A percentile compares a stretch with the other conserved stretches of the same genome.
Evolutionary conservation across 2,113 vertebrate species (phyloP).

Genomic region (Ochotona princeps): DNA sequence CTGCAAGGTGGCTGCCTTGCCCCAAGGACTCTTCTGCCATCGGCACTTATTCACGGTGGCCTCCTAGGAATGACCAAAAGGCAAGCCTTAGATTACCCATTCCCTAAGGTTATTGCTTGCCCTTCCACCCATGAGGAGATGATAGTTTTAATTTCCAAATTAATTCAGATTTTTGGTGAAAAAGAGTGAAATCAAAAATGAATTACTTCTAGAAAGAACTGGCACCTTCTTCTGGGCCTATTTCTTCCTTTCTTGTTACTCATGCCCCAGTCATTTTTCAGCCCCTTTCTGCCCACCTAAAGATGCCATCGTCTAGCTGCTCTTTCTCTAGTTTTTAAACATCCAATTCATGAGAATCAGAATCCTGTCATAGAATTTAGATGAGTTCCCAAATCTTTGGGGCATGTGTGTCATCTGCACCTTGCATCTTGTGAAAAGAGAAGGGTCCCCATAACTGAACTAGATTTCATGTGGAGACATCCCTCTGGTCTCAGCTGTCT

Average conservation of each 20-base stretch:
- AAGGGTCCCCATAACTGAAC: constrained; percentile 30
- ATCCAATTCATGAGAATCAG: no score
- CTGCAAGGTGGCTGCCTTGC: not conserved
- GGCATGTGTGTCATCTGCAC: not conserved
- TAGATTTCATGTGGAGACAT: constrained; percentile 42
- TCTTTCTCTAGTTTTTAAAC: no score
- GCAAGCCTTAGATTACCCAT: not conserved
- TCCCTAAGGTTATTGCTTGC: not conserved
- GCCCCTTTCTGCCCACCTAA: not conserved
- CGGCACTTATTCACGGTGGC: not conserved
- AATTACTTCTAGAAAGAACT: constrained; percentile 8
- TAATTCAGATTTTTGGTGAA: constrained; percentile 39
- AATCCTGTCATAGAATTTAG: constrained; percentile 14
- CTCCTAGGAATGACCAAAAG: not conserved
- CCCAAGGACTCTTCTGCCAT: not conserved
- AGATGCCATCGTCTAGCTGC: not conserved
- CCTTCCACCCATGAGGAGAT: constrained; percentile 28
- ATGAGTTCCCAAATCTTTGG: constrained; percentile 8
- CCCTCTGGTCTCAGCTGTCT: constrained; percentile 5
- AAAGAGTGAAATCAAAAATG: not conserved
- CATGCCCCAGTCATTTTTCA: not conserved
- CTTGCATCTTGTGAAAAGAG: constrained; percentile 40
- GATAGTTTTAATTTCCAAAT: constrained; percentile 40
- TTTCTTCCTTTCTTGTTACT: not conserved
- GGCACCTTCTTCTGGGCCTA: not conserved